Percentiles rank a stretch among this genome's conserved stretches.
phyloP scores from a whole-genome alignment of 2,113 vertebrate species.

The Paratilapia polleni region DNA sequence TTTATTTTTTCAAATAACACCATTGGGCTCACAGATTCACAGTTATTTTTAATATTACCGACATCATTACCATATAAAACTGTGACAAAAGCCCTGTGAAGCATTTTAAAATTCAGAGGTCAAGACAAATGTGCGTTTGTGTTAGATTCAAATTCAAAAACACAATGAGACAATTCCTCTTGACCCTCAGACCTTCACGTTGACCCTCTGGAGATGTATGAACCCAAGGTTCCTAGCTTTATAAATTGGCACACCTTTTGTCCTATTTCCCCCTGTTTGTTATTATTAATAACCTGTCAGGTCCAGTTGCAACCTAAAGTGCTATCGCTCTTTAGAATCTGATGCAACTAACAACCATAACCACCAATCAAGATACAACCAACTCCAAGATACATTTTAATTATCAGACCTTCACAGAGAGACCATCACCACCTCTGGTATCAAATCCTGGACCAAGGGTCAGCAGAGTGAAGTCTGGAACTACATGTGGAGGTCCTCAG shows the following conservation, averaged over 20 bases:
- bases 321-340: not conserved
- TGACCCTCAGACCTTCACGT: not conserved
- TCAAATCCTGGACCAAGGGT: not conserved
- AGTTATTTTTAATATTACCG: not conserved
- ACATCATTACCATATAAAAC: not conserved
- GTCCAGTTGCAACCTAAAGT: not conserved
- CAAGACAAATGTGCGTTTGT: fast-evolving
- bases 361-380: not conserved
- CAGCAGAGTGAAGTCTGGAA: not conserved
- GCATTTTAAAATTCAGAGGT: not conserved
- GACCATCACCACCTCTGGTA: not conserved
- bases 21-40: not conserved
- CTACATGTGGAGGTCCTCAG: not conserved
- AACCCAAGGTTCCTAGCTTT: not conserved
- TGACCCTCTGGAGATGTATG: not conserved
- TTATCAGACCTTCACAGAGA: not conserved
- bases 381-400: not conserved
- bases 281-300: not conserved
- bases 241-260: not conserved
- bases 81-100: not conserved
- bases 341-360: not conserved
- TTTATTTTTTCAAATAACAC: not conserved
- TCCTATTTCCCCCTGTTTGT: not conserved
- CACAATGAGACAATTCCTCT: not conserved
- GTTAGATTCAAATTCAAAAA: not conserved